Base-by-base conservation (phyloP, 2,888 invertebrate genomes). In the Aquatica leii region DNA sequence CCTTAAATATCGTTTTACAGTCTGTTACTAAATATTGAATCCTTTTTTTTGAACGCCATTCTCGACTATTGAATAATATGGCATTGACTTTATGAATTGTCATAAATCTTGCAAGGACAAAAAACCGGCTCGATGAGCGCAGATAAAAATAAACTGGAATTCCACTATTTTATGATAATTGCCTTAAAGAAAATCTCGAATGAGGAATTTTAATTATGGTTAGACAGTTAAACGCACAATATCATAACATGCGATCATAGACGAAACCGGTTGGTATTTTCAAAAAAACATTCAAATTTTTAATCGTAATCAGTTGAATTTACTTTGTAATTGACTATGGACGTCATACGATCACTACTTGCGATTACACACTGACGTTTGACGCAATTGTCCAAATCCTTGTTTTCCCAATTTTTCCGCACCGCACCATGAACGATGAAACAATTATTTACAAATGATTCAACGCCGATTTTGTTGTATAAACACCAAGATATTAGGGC, bases 151-250 rank as follows among this genome's bases (percentile, higher is more conserved):
- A 57, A 57, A 57, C 49, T 40, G 58, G 21, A 58, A 50, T 58
- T 58, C 51, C 51, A 51, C 51, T 20, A 58, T 58, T 58, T 51
- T 58, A 58, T 58, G 51, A 31, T 58, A 58, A 58, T 49, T 58
- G 37, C 37, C 17, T 48, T 24, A 51, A 37, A 37, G 41, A 58
- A 40, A 58, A 58, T 51, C 43, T 51, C 58, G 41, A 51, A 34
- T 40, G 15, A 51, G 58, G 58, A 58, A 58, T 58, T 58, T 58
- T 58, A 58, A 58, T 58, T 58, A 58, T 35, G 37, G 12, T 58
- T 51, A 40, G 58, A 51, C 37, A 58, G 50, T 58, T 50, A 51
- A 58, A 49, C 37, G 52, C 52, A 52, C 52, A 52, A 52, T 34
- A 31, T 52, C 34, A 52, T 34, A 34, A 31, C 50, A 37, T 52